These are phyloP conservation scores for Harlomillsia oculata DNA, from an alignment of 1,140 invertebrate species.

Conservation along the genomic window DNA sequence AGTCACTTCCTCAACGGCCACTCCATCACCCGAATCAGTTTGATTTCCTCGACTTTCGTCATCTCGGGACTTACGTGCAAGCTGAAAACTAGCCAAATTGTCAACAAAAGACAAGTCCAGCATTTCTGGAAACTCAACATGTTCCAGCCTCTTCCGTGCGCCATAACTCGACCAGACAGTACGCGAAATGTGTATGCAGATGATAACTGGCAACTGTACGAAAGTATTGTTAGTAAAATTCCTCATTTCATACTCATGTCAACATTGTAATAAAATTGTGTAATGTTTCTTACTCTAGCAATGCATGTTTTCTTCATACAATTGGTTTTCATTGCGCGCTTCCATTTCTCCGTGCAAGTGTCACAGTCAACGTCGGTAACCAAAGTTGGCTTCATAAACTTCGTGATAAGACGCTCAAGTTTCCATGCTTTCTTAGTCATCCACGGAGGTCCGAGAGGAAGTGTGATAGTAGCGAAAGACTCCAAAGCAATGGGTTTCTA, in stretches of 20 bases:
- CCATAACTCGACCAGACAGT: conserved; percentile 70
- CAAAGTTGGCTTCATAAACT: conserved; percentile 72
- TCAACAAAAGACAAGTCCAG: conserved; percentile 45
- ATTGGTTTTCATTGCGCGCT: conserved; percentile 44
- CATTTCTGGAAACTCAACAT: conserved; percentile 73
- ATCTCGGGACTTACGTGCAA: too few species aligned
- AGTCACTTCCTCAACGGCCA: too few species aligned
- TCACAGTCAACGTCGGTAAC: conserved; percentile 74
- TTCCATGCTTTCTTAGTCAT: too few species aligned
- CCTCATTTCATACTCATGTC: too few species aligned
- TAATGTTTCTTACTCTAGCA: conserved; percentile 55
- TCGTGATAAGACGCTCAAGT: conserved; percentile 59
- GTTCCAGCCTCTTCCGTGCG: conserved; percentile 68
- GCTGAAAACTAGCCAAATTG: conserved; percentile 15
- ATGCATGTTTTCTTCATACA: conserved; percentile 74
- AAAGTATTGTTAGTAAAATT: too few species aligned
- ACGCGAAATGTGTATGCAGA: conserved; percentile 78
- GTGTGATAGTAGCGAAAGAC: conserved; percentile 7
- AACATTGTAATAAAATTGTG: too few species aligned
- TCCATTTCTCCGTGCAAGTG: conserved; percentile 50
- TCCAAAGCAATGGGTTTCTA: conserved; percentile 7
- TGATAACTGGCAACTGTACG: conserved; percentile 59
- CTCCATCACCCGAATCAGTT: too few species aligned
- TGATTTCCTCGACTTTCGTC: too few species aligned
- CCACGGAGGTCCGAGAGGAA: conserved; percentile 10